Base-by-base conservation (phyloP, 2,797 vertebrate species). In the Enteromius thamalakanensis region DNA sequence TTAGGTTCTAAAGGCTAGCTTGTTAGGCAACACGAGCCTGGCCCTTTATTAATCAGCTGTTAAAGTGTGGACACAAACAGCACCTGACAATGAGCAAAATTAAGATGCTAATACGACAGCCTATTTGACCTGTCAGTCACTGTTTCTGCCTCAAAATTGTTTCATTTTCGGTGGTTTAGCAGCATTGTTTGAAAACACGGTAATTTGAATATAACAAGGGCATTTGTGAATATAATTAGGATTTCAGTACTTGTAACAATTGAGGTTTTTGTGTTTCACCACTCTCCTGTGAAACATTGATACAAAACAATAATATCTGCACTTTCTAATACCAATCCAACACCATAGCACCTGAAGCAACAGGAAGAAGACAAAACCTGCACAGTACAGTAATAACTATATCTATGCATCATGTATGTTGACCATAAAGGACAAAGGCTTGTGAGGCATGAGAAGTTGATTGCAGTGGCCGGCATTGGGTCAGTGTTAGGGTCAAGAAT, bases 1-100 rank as follows among this genome's bases (percentile, higher is more conserved):
- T 94, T 93, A 94, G 90, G 92, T 93, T 93, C 93, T 93, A 93
- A 93, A 92, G 89, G 89, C 90, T 90, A 89, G 86, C 92, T 94
- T 94, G 93, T 94, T 94, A 91, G 45, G 86, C 79, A 92, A 92
- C 89, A 91, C 89, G 90, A 93, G 92, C 91, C 91, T 40, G 86
- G 91, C 91, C 91, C 88, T 89, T 93, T 93, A 94, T 93, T 91
- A 92, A 88, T 90, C 64, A 87, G 91, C 91, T 93, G 90, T 93
- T 93, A 91, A 94, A 91, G 90, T 88, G 90, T 89, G 89, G 92
- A 94, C 84, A 88, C 88, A 89, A 93, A 94, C 89, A 67, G 84
- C 90, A 92, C 90, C 89, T 92, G 91, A 92, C 92, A 93, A 87
- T 89, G 84, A 80, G 86, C 45, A 80, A 91, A 94, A 94, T 94